Evolutionary conservation across 2,888 invertebrate genomes (phyloP), one percentile per base, ranked within the genome.

Genomic region (Lobophora halterata): DNA sequence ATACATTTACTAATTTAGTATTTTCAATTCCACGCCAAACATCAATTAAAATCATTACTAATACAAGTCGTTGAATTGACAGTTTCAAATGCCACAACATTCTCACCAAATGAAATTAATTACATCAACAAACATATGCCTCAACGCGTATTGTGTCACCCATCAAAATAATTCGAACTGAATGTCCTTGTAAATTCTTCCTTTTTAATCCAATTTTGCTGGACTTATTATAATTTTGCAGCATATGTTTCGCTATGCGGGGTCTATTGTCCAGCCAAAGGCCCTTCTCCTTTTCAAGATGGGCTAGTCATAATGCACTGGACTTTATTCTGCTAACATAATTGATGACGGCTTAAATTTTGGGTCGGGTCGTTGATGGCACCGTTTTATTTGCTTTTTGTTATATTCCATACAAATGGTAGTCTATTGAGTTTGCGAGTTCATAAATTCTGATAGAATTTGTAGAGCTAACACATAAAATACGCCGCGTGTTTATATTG

Each of bases 191-290:
- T 21, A 6, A 71, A 71, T 67, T 65, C 57, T 47, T 29, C 52
- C 58, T 48, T 57, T 62, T 60, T 80, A 86, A 86, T 86, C 83
- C 85, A 85, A 85, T 86, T 80, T 81, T 55, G 71, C 67, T 67
- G n/a, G n/a, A n/a, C n/a, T n/a, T n/a, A n/a, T n/a, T n/a, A 41
- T 41, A 80, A 75, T 75, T 73, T 72, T 59, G 61, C 59, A 66
- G 60, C 82, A 82, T 80, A 83, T 81, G 83, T 73, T 71, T 63
- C 61, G 66, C 55, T 55, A 56, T 57, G 61, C 62, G 63, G 65
- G 62, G 59, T 31, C 71, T 37, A 71, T 86, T 86, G 85, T 85
- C 70, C 67, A 34, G 39, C 13, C 28, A 14, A 18, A 50, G 51
- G 56, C 59, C 65, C 69, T 69, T 76, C 73, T 66, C 60, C 65